Evolutionary conservation across 2,888 invertebrate species (phyloP), one percentile per base, ranked within the genome.

Genomic region (Tetanocera ferruginea): DNA sequence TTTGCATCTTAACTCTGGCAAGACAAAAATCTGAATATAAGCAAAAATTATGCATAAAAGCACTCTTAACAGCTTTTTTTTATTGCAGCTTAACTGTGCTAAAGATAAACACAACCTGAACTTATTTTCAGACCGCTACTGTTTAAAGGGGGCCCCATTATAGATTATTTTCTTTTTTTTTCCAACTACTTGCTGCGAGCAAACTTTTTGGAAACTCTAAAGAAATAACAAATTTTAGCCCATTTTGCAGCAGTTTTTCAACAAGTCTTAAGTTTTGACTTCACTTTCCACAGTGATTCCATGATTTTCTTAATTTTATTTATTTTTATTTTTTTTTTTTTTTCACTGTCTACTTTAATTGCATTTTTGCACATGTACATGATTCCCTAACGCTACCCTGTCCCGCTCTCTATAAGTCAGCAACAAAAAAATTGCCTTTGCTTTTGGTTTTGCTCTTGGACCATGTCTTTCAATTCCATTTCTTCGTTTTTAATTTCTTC

Each of bases 401-500:
- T 8, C 19, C 37, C 43, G 14, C 6, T 28, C 49, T 23, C 31
- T 5, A 31, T 5, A 5, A 3, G 5, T 37, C 60, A n/a, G 52
- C 28, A 66, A 64, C 52, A 34, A 66, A 51, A 23, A 25, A 49
- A 49, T 11, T 25, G 71, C 62, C 57, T 43, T 23, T 67, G 37
- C n/a, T 64, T 60, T 23, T 60, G 6, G 6, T 11, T 60, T 60
- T 28, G 60, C 28, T 25, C 28, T 60, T 60, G 60, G 28, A 43
- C 43, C 43, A 43, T 25, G 60, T 60, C 60, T 23, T 28, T 28
- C 14, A 17, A 2, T 57, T 64, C 72, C 43, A 28, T 64, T 52
- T n/a, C 74, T 67, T 23, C 72, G 78, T 60, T 17, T 51, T 49
- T 74, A 43, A 23, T 37, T 51, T 76, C 14, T 60, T 19, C 57